Percentiles rank a stretch among this genome's conserved stretches.
These are phyloP conservation scores for Platycnemis pennipes DNA, from an alignment of 2,888 invertebrate species.

Conservation along the genomic window DNA sequence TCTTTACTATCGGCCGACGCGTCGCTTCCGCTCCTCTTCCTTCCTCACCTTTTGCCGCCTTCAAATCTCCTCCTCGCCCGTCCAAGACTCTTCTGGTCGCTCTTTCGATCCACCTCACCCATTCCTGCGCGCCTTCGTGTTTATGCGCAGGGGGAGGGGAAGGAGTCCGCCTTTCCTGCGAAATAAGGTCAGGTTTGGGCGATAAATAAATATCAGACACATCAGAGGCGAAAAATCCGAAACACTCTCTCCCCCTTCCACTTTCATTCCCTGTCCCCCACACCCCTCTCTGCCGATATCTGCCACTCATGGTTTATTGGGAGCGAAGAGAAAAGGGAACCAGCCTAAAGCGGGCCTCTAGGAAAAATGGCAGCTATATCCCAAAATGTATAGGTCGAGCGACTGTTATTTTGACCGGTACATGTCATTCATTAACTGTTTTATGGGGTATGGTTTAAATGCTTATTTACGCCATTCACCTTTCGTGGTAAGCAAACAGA, in stretches of 20 bases:
- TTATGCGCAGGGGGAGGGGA: not conserved
- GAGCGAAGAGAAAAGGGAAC: not conserved
- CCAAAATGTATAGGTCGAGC: too few species aligned
- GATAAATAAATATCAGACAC: conserved; percentile 27
- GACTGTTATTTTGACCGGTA: too few species aligned
- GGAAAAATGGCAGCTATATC: too few species aligned
- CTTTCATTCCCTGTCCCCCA: not conserved
- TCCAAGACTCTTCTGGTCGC: not conserved
- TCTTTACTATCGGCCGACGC: too few species aligned
- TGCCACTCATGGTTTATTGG: not conserved
- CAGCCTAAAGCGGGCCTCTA: too few species aligned
- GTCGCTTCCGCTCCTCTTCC: too few species aligned
- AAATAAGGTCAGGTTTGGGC: conserved; percentile 2
- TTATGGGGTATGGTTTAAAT: too few species aligned
- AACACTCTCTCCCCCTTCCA: not conserved
- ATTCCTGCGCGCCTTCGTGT: not conserved
- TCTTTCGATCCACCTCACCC: not conserved
- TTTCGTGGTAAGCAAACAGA: too few species aligned
- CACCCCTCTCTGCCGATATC: not conserved
- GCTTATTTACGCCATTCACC: too few species aligned
- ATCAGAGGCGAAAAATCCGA: not conserved
- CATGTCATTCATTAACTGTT: too few species aligned
- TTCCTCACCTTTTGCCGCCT: not conserved
- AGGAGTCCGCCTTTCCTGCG: not conserved
- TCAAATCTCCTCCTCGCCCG: not conserved